Conservation (phyloP, 2,113 vertebrate species). For the Zeus faber region DNA sequence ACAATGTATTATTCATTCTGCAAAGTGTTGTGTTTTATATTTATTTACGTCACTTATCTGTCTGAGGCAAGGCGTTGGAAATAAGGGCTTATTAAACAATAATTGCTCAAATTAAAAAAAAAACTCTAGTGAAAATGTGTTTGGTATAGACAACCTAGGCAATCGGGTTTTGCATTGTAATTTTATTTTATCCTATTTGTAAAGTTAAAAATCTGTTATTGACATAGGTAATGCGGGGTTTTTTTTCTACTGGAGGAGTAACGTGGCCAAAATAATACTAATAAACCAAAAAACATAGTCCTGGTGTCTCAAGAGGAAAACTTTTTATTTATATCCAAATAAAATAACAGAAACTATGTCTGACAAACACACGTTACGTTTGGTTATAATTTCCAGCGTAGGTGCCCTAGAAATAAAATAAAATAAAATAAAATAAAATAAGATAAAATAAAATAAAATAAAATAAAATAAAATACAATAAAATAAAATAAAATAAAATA, state of each 20-base stretch:
- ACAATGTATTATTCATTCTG: slow-evolving; percentile 88
- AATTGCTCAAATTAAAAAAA: background rate
- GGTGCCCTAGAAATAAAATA: background rate
- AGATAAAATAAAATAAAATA: background rate
- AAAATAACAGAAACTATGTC: background rate
- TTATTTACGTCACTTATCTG: slow-evolving; percentile 72
- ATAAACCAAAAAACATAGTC: too few species aligned
- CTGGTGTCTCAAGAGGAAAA: too few species aligned
- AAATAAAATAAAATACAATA: background rate
- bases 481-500: background rate
- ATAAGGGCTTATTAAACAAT: background rate
- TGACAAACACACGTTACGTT: background rate
- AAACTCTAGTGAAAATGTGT: background rate
- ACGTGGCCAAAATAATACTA: too few species aligned
- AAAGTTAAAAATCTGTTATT: too few species aligned
- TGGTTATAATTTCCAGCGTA: background rate
- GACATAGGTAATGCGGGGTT: too few species aligned
- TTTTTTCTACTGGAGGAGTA: too few species aligned
- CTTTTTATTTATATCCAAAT: background rate
- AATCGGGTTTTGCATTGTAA: background rate
- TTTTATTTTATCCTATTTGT: background rate
- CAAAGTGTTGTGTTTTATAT: slow-evolving; percentile 80
- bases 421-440: background rate
- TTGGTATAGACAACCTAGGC: background rate
- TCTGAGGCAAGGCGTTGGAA: slow-evolving; percentile 25